Evolutionary conservation across 2,113 vertebrate genomes (phyloP), one percentile per base, ranked within the genome.

Genomic region (Grammomys surdaster): DNA sequence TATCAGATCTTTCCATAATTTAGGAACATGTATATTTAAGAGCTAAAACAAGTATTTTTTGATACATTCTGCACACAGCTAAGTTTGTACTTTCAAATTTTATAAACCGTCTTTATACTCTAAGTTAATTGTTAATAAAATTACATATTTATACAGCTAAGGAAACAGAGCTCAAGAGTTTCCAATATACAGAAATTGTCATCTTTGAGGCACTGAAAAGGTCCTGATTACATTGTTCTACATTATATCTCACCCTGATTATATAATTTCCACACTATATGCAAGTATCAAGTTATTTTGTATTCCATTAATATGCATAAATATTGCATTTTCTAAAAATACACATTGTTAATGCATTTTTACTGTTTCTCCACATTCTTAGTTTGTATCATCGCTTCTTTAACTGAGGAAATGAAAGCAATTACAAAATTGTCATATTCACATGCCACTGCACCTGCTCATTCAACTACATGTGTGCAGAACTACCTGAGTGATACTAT

Each of bases 1-100:
- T 77, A 90, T 85, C 85, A 92, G 17, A 58, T 76, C 20, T 89
- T 92, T 96, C 43, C 31, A 36, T 70, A 89, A 86, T 85, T 95
- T 92, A 86, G 72, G 26, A 11, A 81, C 28, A 94, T 4, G 2
- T 22, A 70, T 40, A 60, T 85, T 9, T n/a, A 90, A 94, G 90
- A 77, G 76, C 8, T 88, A 93, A 70, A 94, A 89, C 67, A 3
- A 77, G 33, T 22, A 40, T 84, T 85, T 85, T 89, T 88, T 93
- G 56, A 10, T n/a, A 95, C 4, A 84, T 43, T 22, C 88, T 70
- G 16, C 58, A 81, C 85, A 97, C 95, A 67, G 58, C 19, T 20
- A 58, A 24, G 19, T 80, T 90, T 91, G 12, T 73, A 43, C 19
- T 91, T 84, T 86, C 84, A 78, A 82, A 78, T 87, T 60, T 40